A percentile compares a stretch with the other conserved stretches of the same genome.
phyloP scores from a whole-genome alignment of 2,888 invertebrate species.

The Thelaira solivaga region DNA sequence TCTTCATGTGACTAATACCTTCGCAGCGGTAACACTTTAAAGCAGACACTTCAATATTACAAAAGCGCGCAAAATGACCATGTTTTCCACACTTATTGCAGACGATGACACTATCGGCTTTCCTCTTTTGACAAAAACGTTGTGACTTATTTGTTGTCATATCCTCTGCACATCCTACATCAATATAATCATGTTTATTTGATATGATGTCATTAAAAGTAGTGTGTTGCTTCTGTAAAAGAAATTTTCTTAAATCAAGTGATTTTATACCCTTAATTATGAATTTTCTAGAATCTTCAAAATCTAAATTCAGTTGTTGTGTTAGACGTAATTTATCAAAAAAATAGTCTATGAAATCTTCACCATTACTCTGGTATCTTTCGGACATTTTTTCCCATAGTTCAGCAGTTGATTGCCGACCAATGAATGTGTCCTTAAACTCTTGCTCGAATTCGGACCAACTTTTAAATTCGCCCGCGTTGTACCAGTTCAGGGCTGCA shows the following conservation, averaged over 20 bases:
- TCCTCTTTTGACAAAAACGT: not conserved
- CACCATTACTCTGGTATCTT: not conserved
- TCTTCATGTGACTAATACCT: constrained; percentile 32
- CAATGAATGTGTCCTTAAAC: constrained; percentile 2
- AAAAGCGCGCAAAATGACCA: constrained; percentile 34
- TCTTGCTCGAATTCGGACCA: not conserved
- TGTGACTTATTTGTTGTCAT: not conserved
- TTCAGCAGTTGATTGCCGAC: not conserved
- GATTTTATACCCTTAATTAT: constrained; percentile 27
- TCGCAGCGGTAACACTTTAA: constrained; percentile 21
- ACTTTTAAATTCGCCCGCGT: not conserved
- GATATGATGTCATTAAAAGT: constrained; percentile 33
- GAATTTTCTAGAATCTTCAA: constrained; percentile 21
- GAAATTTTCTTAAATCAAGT: constrained; percentile 30
- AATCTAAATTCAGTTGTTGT: constrained; percentile 32
- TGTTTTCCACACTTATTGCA: constrained; percentile 36
- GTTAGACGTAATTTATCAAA: not conserved
- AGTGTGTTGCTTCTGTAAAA: constrained; percentile 19
- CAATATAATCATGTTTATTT: not conserved
- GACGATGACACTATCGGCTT: not conserved
- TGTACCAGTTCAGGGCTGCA: not conserved
- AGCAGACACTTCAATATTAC: constrained; percentile 17
- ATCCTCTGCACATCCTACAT: not conserved
- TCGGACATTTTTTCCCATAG: constrained; percentile 1
- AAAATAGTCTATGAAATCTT: not conserved